phyloP scores from a whole-genome alignment of 2,888 invertebrate genomes.

The Ypsolopha scabrella region DNA sequence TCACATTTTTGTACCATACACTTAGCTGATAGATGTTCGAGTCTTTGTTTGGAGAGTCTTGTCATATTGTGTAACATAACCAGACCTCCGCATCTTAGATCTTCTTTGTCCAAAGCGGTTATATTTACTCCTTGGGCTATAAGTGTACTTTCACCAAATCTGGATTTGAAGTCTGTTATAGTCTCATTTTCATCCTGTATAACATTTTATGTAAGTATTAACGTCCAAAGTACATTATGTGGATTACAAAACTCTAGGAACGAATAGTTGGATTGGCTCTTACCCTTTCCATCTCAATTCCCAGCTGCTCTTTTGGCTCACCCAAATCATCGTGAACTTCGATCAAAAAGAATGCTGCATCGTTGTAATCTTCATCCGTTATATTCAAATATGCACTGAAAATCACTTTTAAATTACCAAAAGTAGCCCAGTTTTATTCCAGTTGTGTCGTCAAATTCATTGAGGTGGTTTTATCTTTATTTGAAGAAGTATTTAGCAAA shows the following conservation, averaged over 20 bases:
- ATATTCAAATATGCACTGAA: slow-evolving; percentile 39
- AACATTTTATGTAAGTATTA: too few species aligned
- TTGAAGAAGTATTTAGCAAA: slow-evolving; percentile 2
- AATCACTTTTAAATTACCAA: slow-evolving; percentile 6
- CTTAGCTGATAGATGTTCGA: slow-evolving; percentile 73
- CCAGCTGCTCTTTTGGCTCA: slow-evolving; percentile 80
- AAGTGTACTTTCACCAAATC: slow-evolving; percentile 76
- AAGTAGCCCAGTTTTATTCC: background rate
- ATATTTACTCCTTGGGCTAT: slow-evolving; percentile 77
- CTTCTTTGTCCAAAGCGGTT: slow-evolving; percentile 79
- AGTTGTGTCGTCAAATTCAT: background rate
- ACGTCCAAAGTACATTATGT: too few species aligned
- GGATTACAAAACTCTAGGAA: too few species aligned
- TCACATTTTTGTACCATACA: slow-evolving; percentile 84
- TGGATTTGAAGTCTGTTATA: slow-evolving; percentile 79
- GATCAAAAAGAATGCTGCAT: slow-evolving; percentile 72
- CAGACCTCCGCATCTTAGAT: slow-evolving; percentile 80
- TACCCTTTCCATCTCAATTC: slow-evolving; percentile 79
- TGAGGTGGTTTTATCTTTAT: background rate
- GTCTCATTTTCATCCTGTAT: slow-evolving; percentile 77
- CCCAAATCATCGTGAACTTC: slow-evolving; percentile 82
- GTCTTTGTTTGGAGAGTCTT: slow-evolving; percentile 60
- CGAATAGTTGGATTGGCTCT: slow-evolving; percentile 10
- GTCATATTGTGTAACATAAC: slow-evolving; percentile 77
- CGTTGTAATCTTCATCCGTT: slow-evolving; percentile 50